Evolutionary conservation across 2,113 vertebrate species (phyloP).

Genomic region (Phaethon lepturus): DNA sequence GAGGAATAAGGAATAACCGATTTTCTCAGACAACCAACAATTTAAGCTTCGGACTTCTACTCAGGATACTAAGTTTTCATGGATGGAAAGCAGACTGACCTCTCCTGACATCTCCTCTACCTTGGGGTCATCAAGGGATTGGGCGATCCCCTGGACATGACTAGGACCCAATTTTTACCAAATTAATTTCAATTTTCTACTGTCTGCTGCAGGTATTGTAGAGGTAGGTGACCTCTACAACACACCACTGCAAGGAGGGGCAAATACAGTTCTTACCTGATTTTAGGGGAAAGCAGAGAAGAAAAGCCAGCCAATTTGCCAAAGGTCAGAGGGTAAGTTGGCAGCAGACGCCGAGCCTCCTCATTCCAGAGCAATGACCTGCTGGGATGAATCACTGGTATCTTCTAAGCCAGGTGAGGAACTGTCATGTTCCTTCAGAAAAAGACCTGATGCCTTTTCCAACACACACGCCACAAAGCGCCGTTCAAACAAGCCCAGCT

Average conservation of each 20-base stretch:
- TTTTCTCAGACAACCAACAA: not conserved
- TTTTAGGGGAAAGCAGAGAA: not conserved
- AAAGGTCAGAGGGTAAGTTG: not conserved
- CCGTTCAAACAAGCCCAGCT: not conserved
- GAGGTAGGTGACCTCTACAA: not conserved
- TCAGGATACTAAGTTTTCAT: not conserved
- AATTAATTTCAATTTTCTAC: not conserved
- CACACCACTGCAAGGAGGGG: not conserved
- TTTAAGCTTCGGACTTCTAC: not conserved
- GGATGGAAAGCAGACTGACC: not conserved
- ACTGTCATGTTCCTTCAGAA: not conserved
- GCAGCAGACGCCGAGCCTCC: not conserved
- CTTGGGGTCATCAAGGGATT: not conserved
- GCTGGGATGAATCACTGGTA: not conserved
- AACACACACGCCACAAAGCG: rapidly evolving
- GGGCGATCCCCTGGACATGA: not conserved
- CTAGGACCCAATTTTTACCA: not conserved
- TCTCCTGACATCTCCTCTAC: not conserved
- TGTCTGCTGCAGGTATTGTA: not conserved
- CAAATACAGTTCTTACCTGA: not conserved
- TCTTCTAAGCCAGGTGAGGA: not conserved
- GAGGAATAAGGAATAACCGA: not conserved
- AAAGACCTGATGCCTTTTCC: not conserved
- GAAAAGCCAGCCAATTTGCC: not conserved
- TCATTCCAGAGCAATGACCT: not conserved